Evolutionary conservation across 2,113 vertebrate genomes (phyloP), one percentile per base, ranked within the genome.

Genomic region (Chroicocephalus ridibundus): DNA sequence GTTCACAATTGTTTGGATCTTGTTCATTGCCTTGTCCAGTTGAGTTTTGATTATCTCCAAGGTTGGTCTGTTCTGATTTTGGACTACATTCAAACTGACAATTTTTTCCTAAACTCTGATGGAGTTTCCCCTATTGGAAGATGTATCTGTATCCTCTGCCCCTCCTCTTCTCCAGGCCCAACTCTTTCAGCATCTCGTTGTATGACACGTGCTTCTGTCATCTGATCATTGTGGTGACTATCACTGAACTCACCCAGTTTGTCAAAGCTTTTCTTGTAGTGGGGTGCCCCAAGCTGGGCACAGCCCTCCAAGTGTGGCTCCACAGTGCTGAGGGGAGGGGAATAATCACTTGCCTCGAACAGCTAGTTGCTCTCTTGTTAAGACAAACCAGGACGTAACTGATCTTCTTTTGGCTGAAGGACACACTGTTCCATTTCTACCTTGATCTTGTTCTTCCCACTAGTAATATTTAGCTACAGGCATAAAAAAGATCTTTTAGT

Each of bases 161-260:
- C 13, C 10, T 66, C 14, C n/a, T 61, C 36, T 58, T 44, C 38
- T 60, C 24, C 27, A 46, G 32, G 11, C 12, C 2, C 36, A 71
- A 10, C 11, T 52, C 44, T 52, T 62, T 68, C 51, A 71, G 5
- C 11, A 1, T 46, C 27, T 78, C 19, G 5, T 42, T 0, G 0
- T 26, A 20, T 65, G 38, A 14, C 26, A 57, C 5, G 6, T 42
- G 8, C 5, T 80, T 51, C 40, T 76, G 29, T 44, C 22, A 14
- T 25, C 15, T 36, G 4, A n/a, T 68, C 31, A 25, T 68, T 54
- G 27, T 5, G 0, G 17, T 55, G 69, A 46, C 25, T 12, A 75
- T 42, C 46, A 36, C 49, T 55, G 32, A 78, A 40, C 27, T 94
- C 0, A 1, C 7, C 5, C 27, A 42, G 14, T 36, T 24, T 19